Evolutionary conservation across 2,888 invertebrate genomes (phyloP), one percentile per base, ranked within the genome.

Genomic region (Lottia gigantea): DNA sequence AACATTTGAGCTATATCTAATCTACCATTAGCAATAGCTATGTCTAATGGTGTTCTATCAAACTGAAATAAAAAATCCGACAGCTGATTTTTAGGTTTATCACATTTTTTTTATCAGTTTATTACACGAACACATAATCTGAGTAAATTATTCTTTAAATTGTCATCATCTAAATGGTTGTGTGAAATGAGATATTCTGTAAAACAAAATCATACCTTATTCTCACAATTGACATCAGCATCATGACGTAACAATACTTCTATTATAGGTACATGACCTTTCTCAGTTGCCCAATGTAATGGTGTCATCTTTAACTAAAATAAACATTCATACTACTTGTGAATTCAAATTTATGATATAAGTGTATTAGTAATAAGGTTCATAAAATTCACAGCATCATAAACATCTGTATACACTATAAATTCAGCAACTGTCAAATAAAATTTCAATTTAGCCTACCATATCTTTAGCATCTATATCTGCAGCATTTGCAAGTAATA

Each of bases 221-320:
- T 94, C 65, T 90, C 86, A 75, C 91, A 88, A 64, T 90, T 90
- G 12, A 92, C 91, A 87, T 94, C 92, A 0, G 96, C 95, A 68
- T 95, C 94, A 83, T 92, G 90, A 71, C 92, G 91, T 66, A 97
- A 88, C 76, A 97, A 90, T 75, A 92, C 87, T 68, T 92, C 91
- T 62, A 93, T 94, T 64, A 93, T 91, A 72, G 91, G 90, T 31
- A 91, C 88, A 89, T 95, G 94, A 0, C 93, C 93, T 82, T 94
- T 93, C 89, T 95, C 94, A 62, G 94, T 94, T 8, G 97, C 96
- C 97, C 97, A 97, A 90, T 97, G 97, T 71, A 97, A 90, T 55
- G 97, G 95, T 62, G 96, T 96, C 96, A 95, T 95, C 83, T 92
- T 92, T 23, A 95, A 89, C 94, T 95, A 83, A 64, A 90, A 73